These are phyloP conservation scores for Cydia amplana DNA, from an alignment of 1,140 invertebrate genomes.

Conservation along the genomic window DNA sequence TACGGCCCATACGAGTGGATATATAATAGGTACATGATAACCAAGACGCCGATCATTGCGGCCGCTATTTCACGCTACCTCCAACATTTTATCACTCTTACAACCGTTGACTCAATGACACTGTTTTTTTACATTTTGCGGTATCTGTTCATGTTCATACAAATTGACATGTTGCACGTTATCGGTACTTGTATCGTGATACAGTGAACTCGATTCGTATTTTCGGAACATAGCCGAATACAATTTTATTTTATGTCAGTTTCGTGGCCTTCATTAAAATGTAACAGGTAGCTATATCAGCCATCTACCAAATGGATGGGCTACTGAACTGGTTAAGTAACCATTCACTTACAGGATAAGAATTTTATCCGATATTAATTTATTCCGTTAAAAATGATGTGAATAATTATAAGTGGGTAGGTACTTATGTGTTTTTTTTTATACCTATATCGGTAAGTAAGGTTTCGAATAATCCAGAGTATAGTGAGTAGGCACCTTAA, in stretches of 20 bases:
- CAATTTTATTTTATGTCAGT: not conserved
- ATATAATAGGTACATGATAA: too few relatives aligned
- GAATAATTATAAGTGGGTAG: too few relatives aligned
- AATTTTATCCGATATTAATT: not conserved
- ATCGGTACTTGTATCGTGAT: not conserved
- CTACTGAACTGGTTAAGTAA: not conserved
- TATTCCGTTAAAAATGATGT: too few relatives aligned
- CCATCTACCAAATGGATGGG: not conserved
- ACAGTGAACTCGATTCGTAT: not conserved
- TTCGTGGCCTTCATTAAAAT: not conserved
- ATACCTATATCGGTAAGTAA: too few relatives aligned
- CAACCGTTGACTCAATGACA: constrained; percentile 11
- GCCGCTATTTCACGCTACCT: too few relatives aligned
- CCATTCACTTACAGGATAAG: not conserved
- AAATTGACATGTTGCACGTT: not conserved
- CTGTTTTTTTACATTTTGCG: not conserved
- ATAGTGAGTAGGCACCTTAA: too few relatives aligned
- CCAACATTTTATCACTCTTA: not conserved
- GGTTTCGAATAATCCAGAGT: too few relatives aligned
- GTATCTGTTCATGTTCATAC: not conserved
- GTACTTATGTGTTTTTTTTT: too few relatives aligned
- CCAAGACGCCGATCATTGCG: too few relatives aligned
- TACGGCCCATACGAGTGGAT: too few relatives aligned
- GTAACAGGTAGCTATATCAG: not conserved
- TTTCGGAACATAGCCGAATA: constrained; percentile 2